Percentiles rank a stretch among this genome's conserved stretches.
phyloP scores from a whole-genome alignment of 2,888 invertebrate species.

The Ectemnius cavifrons region DNA sequence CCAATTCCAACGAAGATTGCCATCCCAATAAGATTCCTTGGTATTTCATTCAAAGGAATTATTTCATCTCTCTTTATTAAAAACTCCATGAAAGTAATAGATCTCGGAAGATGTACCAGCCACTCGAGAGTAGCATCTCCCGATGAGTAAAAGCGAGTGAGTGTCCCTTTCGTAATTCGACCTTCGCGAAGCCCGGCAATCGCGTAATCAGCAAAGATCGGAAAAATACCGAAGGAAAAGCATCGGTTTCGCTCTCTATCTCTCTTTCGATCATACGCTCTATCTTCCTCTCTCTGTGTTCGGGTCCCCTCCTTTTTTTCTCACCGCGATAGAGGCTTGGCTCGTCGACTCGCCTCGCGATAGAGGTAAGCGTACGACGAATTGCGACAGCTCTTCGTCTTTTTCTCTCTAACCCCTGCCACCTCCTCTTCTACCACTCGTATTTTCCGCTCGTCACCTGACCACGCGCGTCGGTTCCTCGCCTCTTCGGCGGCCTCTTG shows the following conservation, averaged over 20 bases:
- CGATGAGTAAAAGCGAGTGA: neutral
- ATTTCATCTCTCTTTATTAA: too few species aligned
- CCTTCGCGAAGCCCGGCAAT: constrained; percentile 15
- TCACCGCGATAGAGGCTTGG: neutral
- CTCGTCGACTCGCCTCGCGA: constrained; percentile 10
- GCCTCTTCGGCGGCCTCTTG: constrained; percentile 65
- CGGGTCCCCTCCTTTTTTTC: too few species aligned
- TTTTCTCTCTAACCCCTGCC: neutral
- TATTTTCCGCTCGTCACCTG: neutral
- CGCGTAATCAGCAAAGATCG: constrained; percentile 15
- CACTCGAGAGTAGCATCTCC: neutral
- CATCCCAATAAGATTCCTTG: neutral
- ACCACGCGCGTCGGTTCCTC: neutral
- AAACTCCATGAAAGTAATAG: too few species aligned
- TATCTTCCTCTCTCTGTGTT: too few species aligned
- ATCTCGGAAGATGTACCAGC: neutral
- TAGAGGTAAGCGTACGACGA: constrained; percentile 1
- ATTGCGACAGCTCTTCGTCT: constrained; percentile 49
- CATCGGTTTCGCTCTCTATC: neutral
- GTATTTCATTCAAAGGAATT: neutral
- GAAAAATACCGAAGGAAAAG: constrained; percentile 5
- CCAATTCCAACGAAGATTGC: neutral
- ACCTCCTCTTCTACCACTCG: neutral
- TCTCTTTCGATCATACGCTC: too few species aligned
- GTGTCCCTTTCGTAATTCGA: constrained; percentile 5